These are phyloP conservation scores for Bellardia pandia DNA, from an alignment of 2,888 invertebrate genomes.

Conservation along the genomic window DNA sequence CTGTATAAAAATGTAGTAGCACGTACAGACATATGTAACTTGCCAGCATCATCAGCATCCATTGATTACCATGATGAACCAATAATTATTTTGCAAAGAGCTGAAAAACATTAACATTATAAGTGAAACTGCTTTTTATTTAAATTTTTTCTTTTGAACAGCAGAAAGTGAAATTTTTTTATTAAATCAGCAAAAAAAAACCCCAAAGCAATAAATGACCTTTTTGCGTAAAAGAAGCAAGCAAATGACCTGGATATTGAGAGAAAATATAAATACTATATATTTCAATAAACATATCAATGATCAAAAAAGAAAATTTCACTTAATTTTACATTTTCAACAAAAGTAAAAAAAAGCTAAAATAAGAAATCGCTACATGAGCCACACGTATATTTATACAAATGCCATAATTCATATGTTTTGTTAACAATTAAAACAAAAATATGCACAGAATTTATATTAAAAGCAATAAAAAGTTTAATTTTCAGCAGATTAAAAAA, in stretches of 20 bases:
- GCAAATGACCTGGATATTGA: slow-evolving; percentile 9
- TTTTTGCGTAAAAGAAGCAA: slow-evolving; percentile 24
- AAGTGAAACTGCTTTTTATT: slow-evolving; percentile 59
- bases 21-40: neutral
- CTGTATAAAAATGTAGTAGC: neutral
- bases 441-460: too few species aligned
- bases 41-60: slow-evolving; percentile 38
- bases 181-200: neutral
- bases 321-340: too few species aligned
- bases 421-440: too few species aligned
- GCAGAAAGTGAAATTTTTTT: slow-evolving; percentile 59
- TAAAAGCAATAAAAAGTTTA: too few species aligned
- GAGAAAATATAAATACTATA: too few species aligned
- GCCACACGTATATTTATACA: too few species aligned
- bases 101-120: slow-evolving; percentile 11
- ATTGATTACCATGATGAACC: slow-evolving; percentile 64
- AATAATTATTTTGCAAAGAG: slow-evolving; percentile 53
- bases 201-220: slow-evolving; percentile 9
- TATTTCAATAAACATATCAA: too few species aligned
- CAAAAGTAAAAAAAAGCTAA: too few species aligned
- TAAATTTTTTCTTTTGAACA: slow-evolving; percentile 10
- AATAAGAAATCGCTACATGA: too few species aligned
- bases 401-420: too few species aligned
- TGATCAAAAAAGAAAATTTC: too few species aligned
- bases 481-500: too few species aligned